Evolutionary conservation across 2,888 invertebrate genomes (phyloP), one percentile per base, ranked within the genome.

Genomic region (Noctua janthe): DNA sequence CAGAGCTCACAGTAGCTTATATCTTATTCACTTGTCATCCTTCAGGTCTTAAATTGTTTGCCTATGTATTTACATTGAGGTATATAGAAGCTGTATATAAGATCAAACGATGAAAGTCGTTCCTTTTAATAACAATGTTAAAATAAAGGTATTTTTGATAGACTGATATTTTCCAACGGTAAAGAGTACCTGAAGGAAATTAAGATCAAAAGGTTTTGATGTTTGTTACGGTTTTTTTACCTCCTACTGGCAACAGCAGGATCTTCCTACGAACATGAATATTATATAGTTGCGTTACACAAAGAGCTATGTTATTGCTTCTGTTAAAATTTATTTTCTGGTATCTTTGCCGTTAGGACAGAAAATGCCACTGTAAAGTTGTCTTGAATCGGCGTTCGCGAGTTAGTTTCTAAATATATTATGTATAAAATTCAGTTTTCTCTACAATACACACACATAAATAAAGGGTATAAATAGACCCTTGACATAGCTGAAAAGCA

Each of bases 21-120:
- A 51, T 83, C 20, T 84, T 69, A 74, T 81, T 81, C 62, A 83
- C 13, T 1, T 7, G 35, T 49, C 54, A 49, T 29, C 69, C 35
- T 64, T 20, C 23, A 47, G 23, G 29, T 74, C 49, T 54, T 74
- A 56, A 39, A 73, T 73, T 56, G 1, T 74, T 81, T 66, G 4
- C 17, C 2, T 29, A 29, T 62, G 3, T 78, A 6, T n/a, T 15
- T 15, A 47, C 7, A n/a, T 17, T 1, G 35, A n/a, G 7, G 15
- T 20, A 66, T 10, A 23, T 49, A 5, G 2, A 13, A 54, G 10
- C 35, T 20, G 56, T 80, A 49, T 10, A 56, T 49, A 11, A 43
- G 7, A 29, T 23, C 6, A 39, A 17, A 13, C 13, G 10, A 15
- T 8, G 0, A 1, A 47, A 4, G 1, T 1, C 8, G 20, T 56